Conservation (phyloP, 2,113 vertebrate species). For the Passer domesticus region DNA sequence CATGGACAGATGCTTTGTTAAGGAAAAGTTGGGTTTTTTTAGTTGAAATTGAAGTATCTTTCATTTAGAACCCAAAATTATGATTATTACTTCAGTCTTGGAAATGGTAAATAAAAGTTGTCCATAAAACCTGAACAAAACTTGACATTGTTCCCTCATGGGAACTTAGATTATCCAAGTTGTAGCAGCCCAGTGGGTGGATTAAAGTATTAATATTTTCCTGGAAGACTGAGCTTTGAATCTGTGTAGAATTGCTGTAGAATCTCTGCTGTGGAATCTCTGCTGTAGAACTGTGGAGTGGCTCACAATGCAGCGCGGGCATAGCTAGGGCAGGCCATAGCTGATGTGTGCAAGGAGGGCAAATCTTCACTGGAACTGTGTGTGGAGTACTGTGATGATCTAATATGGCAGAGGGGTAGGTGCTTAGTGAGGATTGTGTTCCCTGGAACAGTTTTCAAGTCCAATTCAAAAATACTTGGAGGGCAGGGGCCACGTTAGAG, state of each 20-base stretch:
- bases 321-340: neutral
- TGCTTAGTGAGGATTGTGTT: neutral
- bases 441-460: neutral
- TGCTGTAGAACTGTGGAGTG: neutral
- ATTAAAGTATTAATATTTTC: neutral
- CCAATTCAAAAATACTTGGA: neutral
- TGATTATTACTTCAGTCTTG: neutral
- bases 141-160: neutral
- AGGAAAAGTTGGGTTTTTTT: neutral
- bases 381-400: neutral
- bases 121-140: neutral
- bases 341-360: neutral
- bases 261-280: neutral
- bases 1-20: neutral
- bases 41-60: neutral
- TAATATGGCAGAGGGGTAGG: neutral
- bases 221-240: neutral
- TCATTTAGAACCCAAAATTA: neutral
- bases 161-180: neutral
- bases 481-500: fast-evolving
- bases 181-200: neutral
- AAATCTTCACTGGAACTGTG: neutral
- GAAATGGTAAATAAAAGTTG: neutral
- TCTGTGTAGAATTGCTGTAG: neutral
- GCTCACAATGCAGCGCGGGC: fast-evolving